Base-by-base conservation (phyloP, 2,113 vertebrate genomes). In the Takifugu flavidus region DNA sequence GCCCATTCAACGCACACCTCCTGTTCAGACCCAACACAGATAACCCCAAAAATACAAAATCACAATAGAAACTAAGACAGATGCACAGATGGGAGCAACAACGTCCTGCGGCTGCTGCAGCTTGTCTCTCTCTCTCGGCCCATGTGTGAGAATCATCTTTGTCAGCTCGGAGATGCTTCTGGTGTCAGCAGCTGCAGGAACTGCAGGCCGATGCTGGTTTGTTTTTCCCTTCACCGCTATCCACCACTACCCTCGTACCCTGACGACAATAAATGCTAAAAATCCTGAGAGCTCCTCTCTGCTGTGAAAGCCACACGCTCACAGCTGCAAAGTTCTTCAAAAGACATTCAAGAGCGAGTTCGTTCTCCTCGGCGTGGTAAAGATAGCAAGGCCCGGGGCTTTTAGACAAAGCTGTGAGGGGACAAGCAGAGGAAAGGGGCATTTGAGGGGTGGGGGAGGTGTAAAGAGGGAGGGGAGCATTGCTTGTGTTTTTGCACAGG, bases 361-460 rank as follows among this genome's bases (percentile, higher is more conserved):
- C 78, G 62, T 58, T 67, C 49, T 69, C 45, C 52, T 74, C 65
- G 54, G 57, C 56, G 20, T 50, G 45, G 51, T 55, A 61, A 65
- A 81, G 66, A 68, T 64, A 70, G 62, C 65, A 56, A 49, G n/a
- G 74, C 74, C 80, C 61, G 45, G 62, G 77, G 64, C 71, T 75
- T 43, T 67, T 74, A 66, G 73, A 83, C 67, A 81, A 77, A 78
- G 66, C 74, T 59, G 13, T 64, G 56, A 71, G 65, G 75, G 65
- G 69, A 82, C 70, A 72, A 25, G 59, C 53, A 53, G 62, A 68
- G 64, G 66, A 75, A 61, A 65, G 64, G 53, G 59, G 43, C 47
- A 63, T 42, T 29, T 59, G 64, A 34, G n/a, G 49, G 52, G 27
- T 14, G 13, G 31, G 15, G 52, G 56, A 31, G 15, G 52, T 10